These are phyloP conservation scores for Pyrgilauda ruficollis DNA, from an alignment of 2,113 vertebrate species.

Conservation along the genomic window DNA sequence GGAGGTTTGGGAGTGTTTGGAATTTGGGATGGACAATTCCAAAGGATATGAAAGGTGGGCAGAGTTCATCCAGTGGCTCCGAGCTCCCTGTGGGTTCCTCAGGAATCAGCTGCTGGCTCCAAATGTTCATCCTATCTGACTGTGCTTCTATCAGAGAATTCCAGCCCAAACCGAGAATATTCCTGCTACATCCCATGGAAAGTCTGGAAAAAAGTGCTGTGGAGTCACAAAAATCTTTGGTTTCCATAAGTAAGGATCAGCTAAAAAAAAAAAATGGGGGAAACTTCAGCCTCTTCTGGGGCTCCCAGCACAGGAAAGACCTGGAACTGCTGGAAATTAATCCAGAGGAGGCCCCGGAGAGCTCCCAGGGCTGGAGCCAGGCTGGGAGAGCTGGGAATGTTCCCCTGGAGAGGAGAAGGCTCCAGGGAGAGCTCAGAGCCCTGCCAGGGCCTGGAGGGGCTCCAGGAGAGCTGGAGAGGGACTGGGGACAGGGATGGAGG, in stretches of 20 bases:
- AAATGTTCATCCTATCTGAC: neutral
- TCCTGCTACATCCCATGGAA: fast-evolving
- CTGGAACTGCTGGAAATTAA: neutral
- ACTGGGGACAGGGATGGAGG: neutral
- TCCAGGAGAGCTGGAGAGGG: neutral
- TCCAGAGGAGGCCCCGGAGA: fast-evolving
- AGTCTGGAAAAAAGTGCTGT: neutral
- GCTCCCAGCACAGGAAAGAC: neutral
- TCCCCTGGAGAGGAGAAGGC: neutral
- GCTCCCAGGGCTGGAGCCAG: neutral
- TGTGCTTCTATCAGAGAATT: neutral
- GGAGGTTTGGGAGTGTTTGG: fast-evolving
- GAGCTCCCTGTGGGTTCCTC: neutral
- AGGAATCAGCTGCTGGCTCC: neutral
- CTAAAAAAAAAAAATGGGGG: neutral
- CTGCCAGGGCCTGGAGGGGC: neutral
- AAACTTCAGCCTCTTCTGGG: neutral
- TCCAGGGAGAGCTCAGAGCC: neutral
- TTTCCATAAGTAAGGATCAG: neutral
- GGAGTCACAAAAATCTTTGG: neutral
- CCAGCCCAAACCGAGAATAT: neutral
- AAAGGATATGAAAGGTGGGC: neutral
- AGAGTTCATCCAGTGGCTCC: neutral
- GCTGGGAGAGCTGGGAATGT: neutral
- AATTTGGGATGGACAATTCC: neutral